Percentiles rank a stretch among this genome's conserved stretches.
These are phyloP conservation scores for Rallus limicola DNA, from an alignment of 2,113 vertebrate species.

Conservation along the genomic window DNA sequence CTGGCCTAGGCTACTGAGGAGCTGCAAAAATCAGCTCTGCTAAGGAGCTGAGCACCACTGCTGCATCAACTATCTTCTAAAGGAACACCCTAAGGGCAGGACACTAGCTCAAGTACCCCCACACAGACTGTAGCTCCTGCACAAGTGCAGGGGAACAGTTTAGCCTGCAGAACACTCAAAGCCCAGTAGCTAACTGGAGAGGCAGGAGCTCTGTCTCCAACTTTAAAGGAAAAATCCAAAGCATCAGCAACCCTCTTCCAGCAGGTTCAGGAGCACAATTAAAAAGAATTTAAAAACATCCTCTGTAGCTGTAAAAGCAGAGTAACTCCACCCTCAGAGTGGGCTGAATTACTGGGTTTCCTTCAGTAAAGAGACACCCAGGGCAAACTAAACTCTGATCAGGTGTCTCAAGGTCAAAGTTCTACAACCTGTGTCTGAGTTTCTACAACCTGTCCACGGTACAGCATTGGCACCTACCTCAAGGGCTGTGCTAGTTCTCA, in stretches of 20 bases:
- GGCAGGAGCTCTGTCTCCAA: neutral
- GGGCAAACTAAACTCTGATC: neutral
- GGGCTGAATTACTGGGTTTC: neutral
- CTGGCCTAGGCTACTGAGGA: neutral
- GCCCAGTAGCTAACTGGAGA: neutral
- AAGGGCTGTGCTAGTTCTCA: neutral
- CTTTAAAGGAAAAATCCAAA: neutral
- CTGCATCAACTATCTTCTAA: neutral
- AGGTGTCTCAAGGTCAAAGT: neutral
- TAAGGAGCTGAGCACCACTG: neutral
- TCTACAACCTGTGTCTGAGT: neutral
- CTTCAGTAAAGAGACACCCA: neutral
- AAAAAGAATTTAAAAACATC: neutral
- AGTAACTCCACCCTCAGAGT: neutral
- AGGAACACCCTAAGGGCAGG: neutral
- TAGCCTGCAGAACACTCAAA: neutral
- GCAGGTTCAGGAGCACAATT: neutral
- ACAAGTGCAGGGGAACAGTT: neutral
- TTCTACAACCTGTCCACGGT: neutral
- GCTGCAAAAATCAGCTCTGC: neutral
- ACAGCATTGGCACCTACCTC: neutral
- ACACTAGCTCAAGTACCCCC: accelerated
- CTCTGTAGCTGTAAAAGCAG: neutral
- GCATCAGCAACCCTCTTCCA: neutral
- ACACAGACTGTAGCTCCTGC: neutral